Percentiles rank a stretch among this genome's conserved stretches.
phyloP scores from a whole-genome alignment of 2,888 invertebrate species.

The Glyphotaelius pellucidus region DNA sequence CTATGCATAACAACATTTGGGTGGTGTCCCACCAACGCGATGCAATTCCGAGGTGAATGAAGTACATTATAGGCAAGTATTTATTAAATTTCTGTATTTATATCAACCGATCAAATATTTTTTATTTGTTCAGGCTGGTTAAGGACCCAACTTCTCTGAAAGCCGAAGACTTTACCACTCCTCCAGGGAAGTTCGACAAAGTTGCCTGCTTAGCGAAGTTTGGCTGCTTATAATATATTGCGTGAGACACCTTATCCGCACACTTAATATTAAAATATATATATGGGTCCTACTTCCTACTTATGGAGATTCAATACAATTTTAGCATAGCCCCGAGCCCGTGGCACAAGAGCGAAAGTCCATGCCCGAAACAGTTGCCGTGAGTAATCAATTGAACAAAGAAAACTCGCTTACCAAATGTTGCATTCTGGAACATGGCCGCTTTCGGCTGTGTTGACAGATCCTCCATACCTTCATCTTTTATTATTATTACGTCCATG shows the following conservation, averaged over 20 bases:
- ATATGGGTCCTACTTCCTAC: not conserved
- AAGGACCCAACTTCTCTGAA: not conserved
- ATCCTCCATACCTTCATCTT: not conserved
- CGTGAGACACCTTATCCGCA: not conserved
- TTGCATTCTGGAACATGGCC: slow-evolving; percentile 39
- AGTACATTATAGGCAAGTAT: too few species aligned
- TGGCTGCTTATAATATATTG: too few species aligned
- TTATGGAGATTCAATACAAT: not conserved
- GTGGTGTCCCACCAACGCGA: too few species aligned
- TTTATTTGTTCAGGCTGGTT: not conserved
- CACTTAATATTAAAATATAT: not conserved
- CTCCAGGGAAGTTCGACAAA: not conserved
- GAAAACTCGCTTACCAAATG: slow-evolving; percentile 45
- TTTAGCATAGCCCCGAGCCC: not conserved
- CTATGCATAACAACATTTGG: too few species aligned
- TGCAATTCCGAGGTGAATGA: too few species aligned
- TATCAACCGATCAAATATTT: too few species aligned
- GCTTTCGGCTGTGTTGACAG: not conserved
- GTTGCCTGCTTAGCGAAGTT: not conserved
- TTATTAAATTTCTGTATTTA: too few species aligned
- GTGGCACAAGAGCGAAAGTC: not conserved
- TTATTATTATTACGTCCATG: not conserved
- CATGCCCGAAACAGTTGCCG: not conserved
- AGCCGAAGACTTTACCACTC: not conserved
- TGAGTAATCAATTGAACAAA: slow-evolving; percentile 42